Evolutionary conservation across 2,797 vertebrate genomes (phyloP).

Genomic region (Peromyscus melanophrys): DNA sequence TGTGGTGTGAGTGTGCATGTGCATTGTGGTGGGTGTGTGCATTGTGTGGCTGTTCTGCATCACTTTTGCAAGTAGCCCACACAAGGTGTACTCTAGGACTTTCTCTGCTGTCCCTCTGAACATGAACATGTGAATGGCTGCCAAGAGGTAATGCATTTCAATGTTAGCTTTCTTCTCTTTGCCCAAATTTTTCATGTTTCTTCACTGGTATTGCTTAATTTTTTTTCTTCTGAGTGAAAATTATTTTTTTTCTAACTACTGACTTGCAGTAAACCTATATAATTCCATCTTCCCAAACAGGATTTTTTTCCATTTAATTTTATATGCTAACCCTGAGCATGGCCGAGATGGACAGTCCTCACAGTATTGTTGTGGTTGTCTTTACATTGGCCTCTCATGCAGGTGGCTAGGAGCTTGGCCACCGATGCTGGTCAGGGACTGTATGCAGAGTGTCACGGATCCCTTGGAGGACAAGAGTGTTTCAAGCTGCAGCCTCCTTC

Average conservation of each 20-base stretch:
- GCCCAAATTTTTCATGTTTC: conserved; percentile 3
- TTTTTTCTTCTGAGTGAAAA: conserved; percentile 16
- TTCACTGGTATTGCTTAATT: not conserved
- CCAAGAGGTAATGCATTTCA: not conserved
- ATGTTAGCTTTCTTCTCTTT: not conserved
- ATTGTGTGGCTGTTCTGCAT: not conserved
- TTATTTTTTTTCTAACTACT: not conserved
- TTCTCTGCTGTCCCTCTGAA: not conserved
- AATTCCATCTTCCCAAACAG: not conserved
- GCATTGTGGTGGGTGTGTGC: too few species aligned
- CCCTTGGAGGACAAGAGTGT: not conserved
- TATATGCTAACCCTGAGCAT: not conserved
- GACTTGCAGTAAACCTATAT: not conserved
- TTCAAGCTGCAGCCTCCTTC: not conserved
- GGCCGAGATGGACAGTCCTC: fast-evolving
- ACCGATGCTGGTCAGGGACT: not conserved
- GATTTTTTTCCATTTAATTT: not conserved
- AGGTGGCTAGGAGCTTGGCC: not conserved
- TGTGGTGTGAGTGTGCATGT: too few species aligned
- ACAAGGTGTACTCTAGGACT: not conserved
- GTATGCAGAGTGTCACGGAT: not conserved
- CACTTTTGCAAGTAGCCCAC: not conserved
- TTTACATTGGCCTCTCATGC: not conserved
- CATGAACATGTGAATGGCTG: not conserved
- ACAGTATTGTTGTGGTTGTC: fast-evolving